Evolutionary conservation across 1,140 invertebrate genomes (phyloP).

Genomic region (Bombus confusus): DNA sequence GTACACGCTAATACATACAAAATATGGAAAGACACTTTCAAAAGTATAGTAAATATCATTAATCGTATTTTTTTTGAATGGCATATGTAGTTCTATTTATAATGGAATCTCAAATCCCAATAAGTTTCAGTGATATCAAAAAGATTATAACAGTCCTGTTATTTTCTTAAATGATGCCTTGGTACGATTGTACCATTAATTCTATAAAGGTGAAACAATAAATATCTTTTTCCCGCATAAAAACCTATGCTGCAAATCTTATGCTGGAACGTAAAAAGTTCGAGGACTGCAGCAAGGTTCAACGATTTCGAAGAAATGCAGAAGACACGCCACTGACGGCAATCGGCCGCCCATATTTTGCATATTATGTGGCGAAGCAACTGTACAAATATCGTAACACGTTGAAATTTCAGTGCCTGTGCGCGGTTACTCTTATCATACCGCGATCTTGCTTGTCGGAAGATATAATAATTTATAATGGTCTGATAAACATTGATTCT

Average conservation of each 20-base stretch:
- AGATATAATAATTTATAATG: conserved; percentile 46
- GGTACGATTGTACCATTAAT: neutral
- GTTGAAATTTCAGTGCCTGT: conserved; percentile 44
- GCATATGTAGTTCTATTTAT: too few relatives aligned
- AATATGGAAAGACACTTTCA: too few relatives aligned
- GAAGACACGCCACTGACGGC: neutral
- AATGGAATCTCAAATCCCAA: too few relatives aligned
- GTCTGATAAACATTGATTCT: conserved; percentile 32
- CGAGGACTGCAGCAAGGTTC: neutral
- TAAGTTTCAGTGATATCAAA: too few relatives aligned
- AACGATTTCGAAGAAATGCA: neutral
- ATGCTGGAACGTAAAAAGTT: neutral
- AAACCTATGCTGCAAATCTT: too few relatives aligned
- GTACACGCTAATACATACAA: too few relatives aligned
- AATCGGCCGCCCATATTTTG: neutral
- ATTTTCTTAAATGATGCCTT: neutral
- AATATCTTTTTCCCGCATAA: neutral
- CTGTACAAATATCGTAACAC: conserved; percentile 56
- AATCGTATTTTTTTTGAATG: too few relatives aligned
- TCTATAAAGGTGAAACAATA: neutral
- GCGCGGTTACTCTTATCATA: conserved; percentile 34
- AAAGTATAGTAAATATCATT: too few relatives aligned
- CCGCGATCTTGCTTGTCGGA: conserved; percentile 20
- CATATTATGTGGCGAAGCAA: conserved; percentile 43
- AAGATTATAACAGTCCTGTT: too few relatives aligned